Conservation (phyloP, 1,140 invertebrate genomes). For the Drosophila truncata region DNA sequence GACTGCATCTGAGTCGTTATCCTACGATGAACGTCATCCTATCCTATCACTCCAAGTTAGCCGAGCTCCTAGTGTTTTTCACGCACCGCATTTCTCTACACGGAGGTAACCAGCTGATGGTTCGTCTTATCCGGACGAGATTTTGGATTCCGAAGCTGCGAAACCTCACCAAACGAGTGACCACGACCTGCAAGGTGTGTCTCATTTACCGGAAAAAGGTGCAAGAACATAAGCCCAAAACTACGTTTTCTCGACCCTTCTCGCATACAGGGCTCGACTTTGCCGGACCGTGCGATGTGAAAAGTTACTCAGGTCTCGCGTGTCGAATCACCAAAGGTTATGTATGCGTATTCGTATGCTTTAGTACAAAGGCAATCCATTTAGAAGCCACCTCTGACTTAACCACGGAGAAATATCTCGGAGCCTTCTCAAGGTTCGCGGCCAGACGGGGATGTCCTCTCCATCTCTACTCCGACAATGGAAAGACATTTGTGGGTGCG, state of each 20-base stretch:
- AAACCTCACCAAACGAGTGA: background rate
- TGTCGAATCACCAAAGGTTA: constrained; percentile 57
- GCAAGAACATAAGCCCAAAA: background rate
- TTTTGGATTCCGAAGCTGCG: background rate
- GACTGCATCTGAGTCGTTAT: too few species aligned
- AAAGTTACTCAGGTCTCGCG: constrained; percentile 41
- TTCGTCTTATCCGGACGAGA: background rate
- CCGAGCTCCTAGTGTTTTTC: background rate
- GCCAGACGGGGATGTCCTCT: too few species aligned
- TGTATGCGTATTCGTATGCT: constrained; percentile 62
- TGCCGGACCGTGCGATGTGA: constrained; percentile 73
- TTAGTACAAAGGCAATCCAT: constrained; percentile 47
- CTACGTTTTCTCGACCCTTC: constrained; percentile 48
- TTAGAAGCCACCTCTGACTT: constrained; percentile 3
- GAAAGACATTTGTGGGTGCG: constrained; percentile 3
- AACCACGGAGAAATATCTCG: background rate
- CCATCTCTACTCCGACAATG: background rate
- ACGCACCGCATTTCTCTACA: background rate
- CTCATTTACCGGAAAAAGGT: background rate
- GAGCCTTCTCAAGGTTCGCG: background rate
- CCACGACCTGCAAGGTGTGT: constrained; percentile 2
- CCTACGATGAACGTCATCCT: background rate
- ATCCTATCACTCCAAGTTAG: background rate
- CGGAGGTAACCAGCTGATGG: background rate
- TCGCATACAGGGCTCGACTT: constrained; percentile 70